Conservation (phyloP, 2,888 invertebrate genomes). For the Scaptomyza parva region DNA sequence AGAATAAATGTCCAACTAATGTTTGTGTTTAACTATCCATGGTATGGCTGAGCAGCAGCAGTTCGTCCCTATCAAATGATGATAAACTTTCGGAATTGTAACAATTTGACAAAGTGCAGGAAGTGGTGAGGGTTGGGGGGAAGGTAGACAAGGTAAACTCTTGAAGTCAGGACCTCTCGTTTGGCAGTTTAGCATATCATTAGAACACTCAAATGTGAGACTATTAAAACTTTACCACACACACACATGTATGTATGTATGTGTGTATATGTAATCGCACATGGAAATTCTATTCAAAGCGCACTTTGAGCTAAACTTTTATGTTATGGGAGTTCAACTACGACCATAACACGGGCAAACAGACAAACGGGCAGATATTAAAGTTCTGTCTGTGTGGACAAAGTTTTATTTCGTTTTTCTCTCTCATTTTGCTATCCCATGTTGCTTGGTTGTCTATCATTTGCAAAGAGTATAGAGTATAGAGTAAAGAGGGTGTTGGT, state of each 20-base stretch:
- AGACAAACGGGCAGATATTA: slow-evolving; percentile 26
- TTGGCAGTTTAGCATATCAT: slow-evolving; percentile 74
- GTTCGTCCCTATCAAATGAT: slow-evolving; percentile 22
- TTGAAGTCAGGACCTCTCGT: slow-evolving; percentile 50
- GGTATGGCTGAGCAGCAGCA: neutral
- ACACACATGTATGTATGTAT: neutral
- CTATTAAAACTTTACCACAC: slow-evolving; percentile 70
- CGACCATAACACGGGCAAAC: slow-evolving; percentile 11
- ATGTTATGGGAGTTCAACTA: slow-evolving; percentile 47
- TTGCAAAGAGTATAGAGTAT: no score
- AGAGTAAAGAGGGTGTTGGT: neutral
- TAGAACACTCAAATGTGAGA: slow-evolving; percentile 73
- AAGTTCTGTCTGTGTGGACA: slow-evolving; percentile 19
- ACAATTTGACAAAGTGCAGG: slow-evolving; percentile 33
- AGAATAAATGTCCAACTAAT: slow-evolving; percentile 1
- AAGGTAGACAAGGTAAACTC: slow-evolving; percentile 1
- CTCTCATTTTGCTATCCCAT: neutral
- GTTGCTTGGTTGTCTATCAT: slow-evolving; percentile 5
- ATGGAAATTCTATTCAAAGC: slow-evolving; percentile 46
- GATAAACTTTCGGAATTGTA: slow-evolving; percentile 48
- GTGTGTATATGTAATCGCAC: slow-evolving; percentile 9
- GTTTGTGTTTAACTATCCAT: neutral
- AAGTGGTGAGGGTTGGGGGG: neutral
- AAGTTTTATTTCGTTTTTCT: slow-evolving; percentile 25
- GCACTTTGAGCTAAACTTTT: slow-evolving; percentile 46